Percentiles rank a stretch among this genome's conserved stretches.
phyloP scores from a whole-genome alignment of 2,113 vertebrate genomes.

The Callipepla californica region DNA sequence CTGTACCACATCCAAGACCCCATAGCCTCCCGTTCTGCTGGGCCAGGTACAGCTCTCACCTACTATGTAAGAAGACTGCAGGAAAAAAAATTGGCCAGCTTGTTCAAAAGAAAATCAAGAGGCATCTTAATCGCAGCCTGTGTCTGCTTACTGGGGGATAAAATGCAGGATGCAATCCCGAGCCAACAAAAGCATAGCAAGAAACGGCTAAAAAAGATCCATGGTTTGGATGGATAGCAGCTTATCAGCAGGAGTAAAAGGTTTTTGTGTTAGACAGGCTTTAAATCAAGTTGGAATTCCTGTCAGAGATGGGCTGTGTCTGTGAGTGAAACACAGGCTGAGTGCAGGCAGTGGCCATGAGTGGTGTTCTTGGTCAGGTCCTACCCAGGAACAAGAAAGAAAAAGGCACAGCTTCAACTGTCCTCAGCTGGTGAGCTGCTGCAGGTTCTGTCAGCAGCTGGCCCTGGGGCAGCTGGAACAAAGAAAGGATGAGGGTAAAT shows the following conservation, averaged over 20 bases:
- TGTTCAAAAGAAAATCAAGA: not conserved
- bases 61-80: not conserved
- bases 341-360: rapidly evolving
- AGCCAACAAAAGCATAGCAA: not conserved
- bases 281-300: not conserved
- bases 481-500: not conserved
- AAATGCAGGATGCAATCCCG: not conserved
- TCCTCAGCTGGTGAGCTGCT: not conserved
- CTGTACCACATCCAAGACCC: rapidly evolving
- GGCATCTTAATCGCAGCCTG: not conserved
- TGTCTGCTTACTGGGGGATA: not conserved
- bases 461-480: not conserved
- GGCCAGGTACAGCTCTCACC: not conserved
- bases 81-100: not conserved
- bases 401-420: rapidly evolving
- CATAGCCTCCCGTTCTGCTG: rapidly evolving
- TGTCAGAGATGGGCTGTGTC: not conserved
- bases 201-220: not conserved
- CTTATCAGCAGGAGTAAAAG: not conserved
- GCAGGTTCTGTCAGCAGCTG: not conserved
- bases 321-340: not conserved
- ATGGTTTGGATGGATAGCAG: not conserved
- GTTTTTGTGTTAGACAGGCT: not conserved
- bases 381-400: not conserved
- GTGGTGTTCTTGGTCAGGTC: not conserved